phyloP scores from a whole-genome alignment of 2,888 invertebrate species.

The Leptarthrus brevirostris region DNA sequence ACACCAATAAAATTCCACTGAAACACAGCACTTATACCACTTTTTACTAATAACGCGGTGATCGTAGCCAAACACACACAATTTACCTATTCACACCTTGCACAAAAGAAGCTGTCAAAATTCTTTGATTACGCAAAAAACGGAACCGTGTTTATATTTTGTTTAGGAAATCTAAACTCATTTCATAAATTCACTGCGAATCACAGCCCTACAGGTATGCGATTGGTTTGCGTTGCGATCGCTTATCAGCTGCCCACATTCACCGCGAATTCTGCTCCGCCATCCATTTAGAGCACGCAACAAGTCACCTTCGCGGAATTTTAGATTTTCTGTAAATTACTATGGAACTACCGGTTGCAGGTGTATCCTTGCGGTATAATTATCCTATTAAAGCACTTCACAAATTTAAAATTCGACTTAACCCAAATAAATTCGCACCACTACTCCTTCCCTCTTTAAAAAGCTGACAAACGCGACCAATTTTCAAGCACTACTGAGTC shows the following conservation, averaged over 20 bases:
- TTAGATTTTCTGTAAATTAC: too few relatives aligned
- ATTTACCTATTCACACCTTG: too few relatives aligned
- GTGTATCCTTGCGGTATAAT: too few relatives aligned
- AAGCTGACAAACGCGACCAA: constrained; percentile 35
- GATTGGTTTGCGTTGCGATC: too few relatives aligned
- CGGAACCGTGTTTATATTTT: too few relatives aligned
- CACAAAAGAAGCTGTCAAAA: too few relatives aligned
- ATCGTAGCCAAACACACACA: not conserved
- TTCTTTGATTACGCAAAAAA: too few relatives aligned
- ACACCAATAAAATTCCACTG: not conserved
- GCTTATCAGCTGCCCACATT: not conserved
- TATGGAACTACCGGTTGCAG: too few relatives aligned
- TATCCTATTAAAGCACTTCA: not conserved
- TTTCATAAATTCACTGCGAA: too few relatives aligned
- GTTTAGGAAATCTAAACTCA: too few relatives aligned
- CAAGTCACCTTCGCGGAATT: not conserved
- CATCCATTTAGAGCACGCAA: not conserved
- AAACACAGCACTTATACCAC: not conserved
- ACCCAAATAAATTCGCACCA: not conserved
- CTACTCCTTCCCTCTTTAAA: not conserved
- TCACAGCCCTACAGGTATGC: too few relatives aligned
- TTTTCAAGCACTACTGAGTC: constrained; percentile 35
- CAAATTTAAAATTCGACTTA: not conserved
- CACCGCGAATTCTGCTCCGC: not conserved
- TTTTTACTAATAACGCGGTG: not conserved